Percentiles rank a stretch among this genome's conserved stretches.
phyloP scores from a whole-genome alignment of 2,888 invertebrate species.

The Ichneumoninae sp. region DNA sequence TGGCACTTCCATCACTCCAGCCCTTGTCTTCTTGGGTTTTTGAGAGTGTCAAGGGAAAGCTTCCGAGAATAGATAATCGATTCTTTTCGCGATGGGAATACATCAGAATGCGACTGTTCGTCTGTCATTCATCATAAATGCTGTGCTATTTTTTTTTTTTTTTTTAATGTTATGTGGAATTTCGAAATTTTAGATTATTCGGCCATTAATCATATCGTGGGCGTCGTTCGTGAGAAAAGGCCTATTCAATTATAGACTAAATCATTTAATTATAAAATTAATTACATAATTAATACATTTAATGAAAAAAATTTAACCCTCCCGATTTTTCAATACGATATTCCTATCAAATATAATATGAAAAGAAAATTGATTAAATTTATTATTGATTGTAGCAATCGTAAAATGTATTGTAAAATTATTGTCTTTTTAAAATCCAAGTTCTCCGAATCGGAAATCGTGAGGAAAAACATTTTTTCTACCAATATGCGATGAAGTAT shows the following conservation, averaged over 20 bases:
- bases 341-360: too few relatives aligned
- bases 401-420: not conserved
- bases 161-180: not conserved
- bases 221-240: not conserved
- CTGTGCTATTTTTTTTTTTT: too few relatives aligned
- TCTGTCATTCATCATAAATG: not conserved
- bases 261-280: too few relatives aligned
- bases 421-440: not conserved
- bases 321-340: too few relatives aligned
- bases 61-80: conserved; percentile 52
- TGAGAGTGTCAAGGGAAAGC: conserved; percentile 17
- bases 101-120: not conserved
- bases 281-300: too few relatives aligned
- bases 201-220: not conserved
- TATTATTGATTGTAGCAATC: not conserved
- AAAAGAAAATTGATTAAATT: not conserved
- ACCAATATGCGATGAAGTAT: not conserved
- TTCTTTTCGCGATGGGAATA: conserved; percentile 10
- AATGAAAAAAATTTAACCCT: too few relatives aligned
- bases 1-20: not conserved
- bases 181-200: not conserved
- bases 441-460: not conserved
- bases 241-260: too few relatives aligned
- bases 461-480: not conserved
- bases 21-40: not conserved